phyloP scores from a whole-genome alignment of 2,888 invertebrate genomes.

The Malachius bipustulatus region DNA sequence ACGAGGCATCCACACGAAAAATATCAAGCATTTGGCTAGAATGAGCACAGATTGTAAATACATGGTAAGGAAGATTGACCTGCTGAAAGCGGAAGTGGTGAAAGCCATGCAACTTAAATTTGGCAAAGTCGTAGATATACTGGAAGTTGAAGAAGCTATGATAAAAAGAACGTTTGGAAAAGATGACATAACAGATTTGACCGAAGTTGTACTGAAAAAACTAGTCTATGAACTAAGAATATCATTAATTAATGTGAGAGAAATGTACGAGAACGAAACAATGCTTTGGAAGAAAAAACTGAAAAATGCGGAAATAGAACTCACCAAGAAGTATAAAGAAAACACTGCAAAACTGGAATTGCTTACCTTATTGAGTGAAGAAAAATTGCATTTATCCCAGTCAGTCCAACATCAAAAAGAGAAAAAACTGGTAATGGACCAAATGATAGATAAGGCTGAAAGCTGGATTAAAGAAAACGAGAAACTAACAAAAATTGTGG shows the following conservation, averaged over 20 bases:
- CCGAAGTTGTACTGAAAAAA: slow-evolving; percentile 44
- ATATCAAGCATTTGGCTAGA: slow-evolving; percentile 53
- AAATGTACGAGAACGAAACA: slow-evolving; percentile 37
- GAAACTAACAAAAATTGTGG: slow-evolving; percentile 33
- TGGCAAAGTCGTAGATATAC: slow-evolving; percentile 42
- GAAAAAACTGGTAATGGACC: slow-evolving; percentile 24
- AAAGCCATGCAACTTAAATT: slow-evolving; percentile 45
- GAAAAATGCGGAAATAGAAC: slow-evolving; percentile 22
- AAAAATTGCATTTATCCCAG: slow-evolving; percentile 39
- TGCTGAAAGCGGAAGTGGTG: slow-evolving; percentile 43
- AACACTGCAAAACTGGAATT: slow-evolving; percentile 46
- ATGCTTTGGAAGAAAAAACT: slow-evolving; percentile 28
- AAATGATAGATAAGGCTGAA: slow-evolving; percentile 28
- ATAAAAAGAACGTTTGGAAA: slow-evolving; percentile 40
- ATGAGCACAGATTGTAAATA: slow-evolving; percentile 57
- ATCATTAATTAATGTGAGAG: slow-evolving; percentile 38
- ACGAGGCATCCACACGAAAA: slow-evolving; percentile 52
- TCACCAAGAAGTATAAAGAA: slow-evolving; percentile 38
- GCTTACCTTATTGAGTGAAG: slow-evolving; percentile 42
- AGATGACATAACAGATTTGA: slow-evolving; percentile 41
- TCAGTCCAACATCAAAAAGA: slow-evolving; percentile 34
- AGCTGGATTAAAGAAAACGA: slow-evolving; percentile 32
- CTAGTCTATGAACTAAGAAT: slow-evolving; percentile 44
- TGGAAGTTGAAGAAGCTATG: slow-evolving; percentile 43
- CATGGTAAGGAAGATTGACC: slow-evolving; percentile 49